Evolutionary conservation across 2,888 invertebrate genomes (phyloP), one percentile per base, ranked within the genome.

Genomic region (Drosophila glabriapex): DNA sequence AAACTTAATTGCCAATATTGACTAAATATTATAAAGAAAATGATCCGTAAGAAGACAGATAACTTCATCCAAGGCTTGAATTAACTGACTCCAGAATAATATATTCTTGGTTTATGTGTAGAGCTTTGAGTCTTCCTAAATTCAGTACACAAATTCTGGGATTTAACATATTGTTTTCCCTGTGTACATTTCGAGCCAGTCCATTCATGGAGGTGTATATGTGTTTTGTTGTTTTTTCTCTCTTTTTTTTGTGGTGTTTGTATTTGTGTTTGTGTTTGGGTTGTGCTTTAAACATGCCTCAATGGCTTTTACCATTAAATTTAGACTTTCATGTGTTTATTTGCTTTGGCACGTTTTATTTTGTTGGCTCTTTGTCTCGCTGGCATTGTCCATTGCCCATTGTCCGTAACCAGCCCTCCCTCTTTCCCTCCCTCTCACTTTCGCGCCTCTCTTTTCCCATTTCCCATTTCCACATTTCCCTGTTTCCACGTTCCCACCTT

Each of bases 311-410:
- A 83, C 74, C 83, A 85, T 90, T 83, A 88, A 86, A 85, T 90
- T 86, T 83, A 73, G 88, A 85, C 88, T 85, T 89, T 77, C 81
- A 83, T 87, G 83, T 86, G 90, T 90, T 88, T 90, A 88, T 90
- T 85, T 88, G 78, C 75, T 80, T 88, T 89, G 74, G 82, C 83
- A 82, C 90, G 90, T 88, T 83, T 80, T 73, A 67, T 72, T 76
- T 70, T 70, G 41, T 74, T 72, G n/a, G 55, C 77, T 76, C 85
- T 82, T 83, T 84, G 78, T 86, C 70, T 84, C 54, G 58, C 72
- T 84, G 56, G 50, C 65, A 71, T 67, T 68, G 72, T 67, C 66
- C 74, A 52, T 39, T 55, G 55, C n/a, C 56, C 54, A 50, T 50
- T 71, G 52, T 66, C 41, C 46, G 9, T 53, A 58, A 58, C 50